phyloP scores from a whole-genome alignment of 2,797 vertebrate species.

The Calcarius lapponicus region DNA sequence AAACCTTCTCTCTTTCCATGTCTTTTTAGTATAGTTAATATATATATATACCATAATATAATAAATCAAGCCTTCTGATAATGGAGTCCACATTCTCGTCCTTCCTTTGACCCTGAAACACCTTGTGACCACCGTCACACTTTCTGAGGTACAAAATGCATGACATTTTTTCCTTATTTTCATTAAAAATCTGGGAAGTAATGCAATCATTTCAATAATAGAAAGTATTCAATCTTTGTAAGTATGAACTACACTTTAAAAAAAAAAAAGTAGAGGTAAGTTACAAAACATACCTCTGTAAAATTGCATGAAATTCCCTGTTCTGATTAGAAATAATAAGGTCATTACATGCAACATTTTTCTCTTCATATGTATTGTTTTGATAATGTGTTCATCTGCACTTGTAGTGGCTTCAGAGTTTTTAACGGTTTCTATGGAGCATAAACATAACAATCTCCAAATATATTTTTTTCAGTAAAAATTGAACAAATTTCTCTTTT shows the following conservation, averaged over 20 bases:
- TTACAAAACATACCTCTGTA: background rate
- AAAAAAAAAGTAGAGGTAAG: background rate
- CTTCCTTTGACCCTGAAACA: no score
- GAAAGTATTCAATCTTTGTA: background rate
- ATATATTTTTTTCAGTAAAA: background rate
- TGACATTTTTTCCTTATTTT: background rate
- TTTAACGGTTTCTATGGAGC: background rate
- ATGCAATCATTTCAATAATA: background rate
- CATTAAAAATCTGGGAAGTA: background rate
- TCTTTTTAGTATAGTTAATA: no score
- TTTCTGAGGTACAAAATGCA: background rate
- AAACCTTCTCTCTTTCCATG: no score
- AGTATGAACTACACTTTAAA: background rate
- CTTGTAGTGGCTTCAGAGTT: background rate
- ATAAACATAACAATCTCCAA: background rate
- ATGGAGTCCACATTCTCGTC: no score
- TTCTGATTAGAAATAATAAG: background rate
- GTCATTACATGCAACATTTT: background rate
- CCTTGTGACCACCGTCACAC: no score
- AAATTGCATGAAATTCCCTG: background rate
- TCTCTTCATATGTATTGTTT: background rate
- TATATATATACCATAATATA: no score
- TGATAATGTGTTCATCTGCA: background rate
- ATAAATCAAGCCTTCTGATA: no score
- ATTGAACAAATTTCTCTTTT: background rate